Evolutionary conservation across 2,888 invertebrate genomes (phyloP).

Genomic region (Megastigmus dorsalis): DNA sequence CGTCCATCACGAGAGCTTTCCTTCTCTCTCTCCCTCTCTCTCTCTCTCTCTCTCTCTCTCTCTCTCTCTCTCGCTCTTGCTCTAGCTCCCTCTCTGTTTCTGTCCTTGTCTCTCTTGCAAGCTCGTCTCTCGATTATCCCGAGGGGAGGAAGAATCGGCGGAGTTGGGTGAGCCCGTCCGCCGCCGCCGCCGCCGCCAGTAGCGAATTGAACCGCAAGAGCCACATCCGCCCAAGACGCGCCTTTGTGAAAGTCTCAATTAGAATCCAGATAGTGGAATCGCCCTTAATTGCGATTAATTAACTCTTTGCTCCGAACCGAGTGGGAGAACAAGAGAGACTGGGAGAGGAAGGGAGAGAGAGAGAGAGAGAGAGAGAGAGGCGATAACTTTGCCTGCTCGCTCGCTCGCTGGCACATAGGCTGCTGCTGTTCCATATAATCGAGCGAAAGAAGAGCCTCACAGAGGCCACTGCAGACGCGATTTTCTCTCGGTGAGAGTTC

Average conservation of each 20-base stretch:
- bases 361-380: neutral
- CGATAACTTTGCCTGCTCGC: neutral
- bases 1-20: constrained; percentile 23
- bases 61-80: constrained; percentile 7
- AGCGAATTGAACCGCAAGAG: constrained; percentile 45
- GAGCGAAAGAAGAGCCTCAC: neutral
- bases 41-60: constrained; percentile 6
- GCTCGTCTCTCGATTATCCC: constrained; percentile 60
- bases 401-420: constrained; percentile 4
- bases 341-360: neutral
- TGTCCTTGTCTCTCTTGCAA: too few species aligned
- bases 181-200: neutral
- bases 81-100: constrained; percentile 5
- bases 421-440: neutral
- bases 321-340: neutral
- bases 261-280: constrained; percentile 54
- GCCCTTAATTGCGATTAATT: constrained; percentile 55
- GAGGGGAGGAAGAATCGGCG: constrained; percentile 54
- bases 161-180: too few species aligned
- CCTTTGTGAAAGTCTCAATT: constrained; percentile 55
- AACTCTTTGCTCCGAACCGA: constrained; percentile 35
- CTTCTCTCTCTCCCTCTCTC: constrained; percentile 11
- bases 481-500: too few species aligned
- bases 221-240: constrained; percentile 49
- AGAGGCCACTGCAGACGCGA: too few species aligned